phyloP scores from a whole-genome alignment of 2,888 invertebrate genomes.

The Clostera curtula region DNA sequence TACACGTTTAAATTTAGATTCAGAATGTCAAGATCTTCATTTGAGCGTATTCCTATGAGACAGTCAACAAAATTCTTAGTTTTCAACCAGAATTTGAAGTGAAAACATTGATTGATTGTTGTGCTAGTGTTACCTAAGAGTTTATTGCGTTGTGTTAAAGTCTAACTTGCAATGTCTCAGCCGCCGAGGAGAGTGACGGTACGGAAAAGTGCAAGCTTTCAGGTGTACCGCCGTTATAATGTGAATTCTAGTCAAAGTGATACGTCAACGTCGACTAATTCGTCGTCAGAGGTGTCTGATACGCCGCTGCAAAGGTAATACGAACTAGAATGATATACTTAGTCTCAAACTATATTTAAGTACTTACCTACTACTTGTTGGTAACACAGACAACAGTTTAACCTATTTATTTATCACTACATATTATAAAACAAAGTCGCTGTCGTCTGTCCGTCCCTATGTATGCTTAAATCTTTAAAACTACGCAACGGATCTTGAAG shows the following conservation, averaged over 20 bases:
- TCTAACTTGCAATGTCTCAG: slow-evolving; percentile 15
- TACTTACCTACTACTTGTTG: no score
- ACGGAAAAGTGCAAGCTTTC: slow-evolving; percentile 45
- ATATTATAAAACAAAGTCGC: no score
- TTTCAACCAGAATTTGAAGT: slow-evolving; percentile 23
- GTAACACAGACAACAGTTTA: no score
- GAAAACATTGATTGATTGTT: slow-evolving; percentile 13
- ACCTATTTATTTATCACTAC: no score
- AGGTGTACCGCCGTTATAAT: slow-evolving; percentile 32
- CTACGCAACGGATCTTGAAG: no score
- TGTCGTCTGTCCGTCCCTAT: no score
- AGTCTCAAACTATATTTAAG: no score
- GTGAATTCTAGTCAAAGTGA: slow-evolving; percentile 49
- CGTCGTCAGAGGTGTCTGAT: slow-evolving; percentile 44
- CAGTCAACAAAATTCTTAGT: slow-evolving; percentile 28
- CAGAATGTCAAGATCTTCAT: slow-evolving; percentile 49
- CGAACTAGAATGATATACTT: neutral
- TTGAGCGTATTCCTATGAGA: slow-evolving; percentile 19
- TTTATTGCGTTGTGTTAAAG: slow-evolving; percentile 11
- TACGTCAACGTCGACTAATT: slow-evolving; percentile 45
- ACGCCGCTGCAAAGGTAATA: slow-evolving; percentile 55
- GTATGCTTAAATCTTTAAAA: no score
- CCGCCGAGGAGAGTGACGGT: slow-evolving; percentile 21
- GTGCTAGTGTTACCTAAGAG: slow-evolving; percentile 8
- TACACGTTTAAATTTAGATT: slow-evolving; percentile 53